Evolutionary conservation across 2,888 invertebrate genomes (phyloP).

Genomic region (Callimorpha dominula): DNA sequence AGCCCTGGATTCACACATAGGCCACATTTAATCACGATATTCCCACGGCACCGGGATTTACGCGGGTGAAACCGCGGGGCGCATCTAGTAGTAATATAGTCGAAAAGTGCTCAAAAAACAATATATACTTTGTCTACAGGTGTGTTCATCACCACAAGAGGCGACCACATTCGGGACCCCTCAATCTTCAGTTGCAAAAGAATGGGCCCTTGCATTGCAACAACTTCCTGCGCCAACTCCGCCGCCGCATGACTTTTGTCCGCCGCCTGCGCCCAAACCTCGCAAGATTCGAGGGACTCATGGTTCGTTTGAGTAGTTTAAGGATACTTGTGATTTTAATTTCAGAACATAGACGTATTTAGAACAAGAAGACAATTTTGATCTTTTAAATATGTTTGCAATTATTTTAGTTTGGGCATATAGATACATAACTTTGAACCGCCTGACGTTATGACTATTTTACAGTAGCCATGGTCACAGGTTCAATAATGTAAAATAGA

Average conservation of each 20-base stretch:
- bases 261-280: slow-evolving; percentile 73
- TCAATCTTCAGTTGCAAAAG: slow-evolving; percentile 48
- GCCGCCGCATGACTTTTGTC: slow-evolving; percentile 73
- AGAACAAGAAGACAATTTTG: neutral
- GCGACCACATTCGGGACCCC: slow-evolving; percentile 28
- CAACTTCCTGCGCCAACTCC: slow-evolving; percentile 76
- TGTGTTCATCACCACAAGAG: slow-evolving; percentile 47
- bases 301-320: slow-evolving; percentile 58
- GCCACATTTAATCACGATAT: too few species aligned
- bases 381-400: neutral
- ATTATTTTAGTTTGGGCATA: neutral
- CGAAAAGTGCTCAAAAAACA: neutral
- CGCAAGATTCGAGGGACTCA: slow-evolving; percentile 81
- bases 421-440: neutral
- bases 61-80: too few species aligned
- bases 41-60: too few species aligned
- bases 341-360: neutral
- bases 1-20: too few species aligned
- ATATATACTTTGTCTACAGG: slow-evolving; percentile 27
- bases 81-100: neutral
- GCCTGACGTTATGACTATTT: too few species aligned
- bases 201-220: slow-evolving; percentile 77
- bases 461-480: too few species aligned
- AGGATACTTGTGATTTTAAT: neutral
- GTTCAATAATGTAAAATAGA: too few species aligned